Base-by-base conservation (phyloP, 1,140 invertebrate species). In the Anagrus nilaparvatae region DNA sequence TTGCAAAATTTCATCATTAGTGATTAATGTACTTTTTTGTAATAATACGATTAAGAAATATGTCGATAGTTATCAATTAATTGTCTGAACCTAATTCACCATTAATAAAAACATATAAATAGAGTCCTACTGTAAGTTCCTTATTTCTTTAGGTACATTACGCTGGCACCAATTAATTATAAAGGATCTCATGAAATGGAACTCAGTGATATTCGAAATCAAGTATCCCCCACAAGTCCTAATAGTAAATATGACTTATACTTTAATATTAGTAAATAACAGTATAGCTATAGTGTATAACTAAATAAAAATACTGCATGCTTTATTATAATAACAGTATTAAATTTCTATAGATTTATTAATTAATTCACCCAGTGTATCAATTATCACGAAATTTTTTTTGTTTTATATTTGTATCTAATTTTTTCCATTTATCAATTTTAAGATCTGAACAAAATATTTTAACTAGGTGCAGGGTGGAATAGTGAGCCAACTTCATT, bases 401-500 rank as follows among this genome's bases (percentile, higher is more conserved):
- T 18, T 23, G 6, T 10, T 34, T 43, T 30, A 21, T 21, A 35
- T n/a, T 30, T 36, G 3, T 20, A 9, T 39, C 12, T 19, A 25
- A 21, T 31, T 41, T 31, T 42, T 23, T 44, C 12, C 24, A 27
- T 37, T n/a, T 49, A n/a, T n/a, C n/a, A n/a, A n/a, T n/a, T n/a
- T n/a, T n/a, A n/a, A n/a, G n/a, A n/a, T n/a, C n/a, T n/a, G n/a
- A n/a, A n/a, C n/a, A n/a, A n/a, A n/a, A n/a, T n/a, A n/a, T 38
- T 27, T 37, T 31, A 24, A 10, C 21, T 42, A 70, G 58, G 59
- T 50, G 55, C 56, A 28, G 65, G 67, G 42, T 61, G 72, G 71
- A 73, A 71, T 43, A 74, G 73, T 16, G 73, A 68, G n/a, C 70
- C 73, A 6, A 71, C 68, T 4, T 73, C 70, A 16, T 73, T 77